These are phyloP conservation scores for Bostrychus sinensis DNA, from an alignment of 2,113 vertebrate genomes.

Conservation along the genomic window DNA sequence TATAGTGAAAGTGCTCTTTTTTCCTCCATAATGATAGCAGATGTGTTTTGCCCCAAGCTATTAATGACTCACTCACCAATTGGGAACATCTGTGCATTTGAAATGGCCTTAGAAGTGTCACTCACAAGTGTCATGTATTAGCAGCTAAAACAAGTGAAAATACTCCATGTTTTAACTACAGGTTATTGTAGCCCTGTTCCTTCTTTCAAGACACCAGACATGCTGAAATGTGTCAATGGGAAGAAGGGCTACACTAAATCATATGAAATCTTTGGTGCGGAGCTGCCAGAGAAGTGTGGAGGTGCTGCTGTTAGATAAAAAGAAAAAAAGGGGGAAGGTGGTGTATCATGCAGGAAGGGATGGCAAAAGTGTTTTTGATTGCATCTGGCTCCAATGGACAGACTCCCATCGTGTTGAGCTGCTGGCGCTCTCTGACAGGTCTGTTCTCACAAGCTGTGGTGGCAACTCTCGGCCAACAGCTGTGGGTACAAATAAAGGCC, in stretches of 20 bases:
- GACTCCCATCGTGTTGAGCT: constrained; percentile 53
- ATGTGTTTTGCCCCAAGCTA: constrained; percentile 57
- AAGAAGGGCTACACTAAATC: not conserved
- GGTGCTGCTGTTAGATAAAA: constrained; percentile 29
- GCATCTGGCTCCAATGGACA: constrained; percentile 59
- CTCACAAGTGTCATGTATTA: constrained; percentile 36
- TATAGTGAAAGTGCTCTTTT: constrained; percentile 57
- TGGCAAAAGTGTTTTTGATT: constrained; percentile 58
- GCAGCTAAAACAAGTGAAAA: constrained; percentile 26
- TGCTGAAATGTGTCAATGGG: not conserved
- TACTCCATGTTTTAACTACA: not conserved
- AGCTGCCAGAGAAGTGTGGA: constrained; percentile 29
- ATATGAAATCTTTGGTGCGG: constrained; percentile 25
- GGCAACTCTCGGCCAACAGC: constrained; percentile 64
- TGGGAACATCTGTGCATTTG: constrained; percentile 61
- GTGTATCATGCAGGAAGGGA: not conserved
- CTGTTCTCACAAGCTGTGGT: constrained; percentile 50
- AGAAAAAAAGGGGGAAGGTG: not conserved
- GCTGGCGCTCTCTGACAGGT: constrained; percentile 61
- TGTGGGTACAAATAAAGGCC: constrained; percentile 67
- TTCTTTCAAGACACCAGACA: not conserved
- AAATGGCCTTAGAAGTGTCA: constrained; percentile 29
- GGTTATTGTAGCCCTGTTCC: not conserved
- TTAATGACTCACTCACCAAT: constrained; percentile 64
- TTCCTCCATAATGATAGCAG: constrained; percentile 57